phyloP scores from a whole-genome alignment of 2,888 invertebrate genomes.

The Oscheius onirici region DNA sequence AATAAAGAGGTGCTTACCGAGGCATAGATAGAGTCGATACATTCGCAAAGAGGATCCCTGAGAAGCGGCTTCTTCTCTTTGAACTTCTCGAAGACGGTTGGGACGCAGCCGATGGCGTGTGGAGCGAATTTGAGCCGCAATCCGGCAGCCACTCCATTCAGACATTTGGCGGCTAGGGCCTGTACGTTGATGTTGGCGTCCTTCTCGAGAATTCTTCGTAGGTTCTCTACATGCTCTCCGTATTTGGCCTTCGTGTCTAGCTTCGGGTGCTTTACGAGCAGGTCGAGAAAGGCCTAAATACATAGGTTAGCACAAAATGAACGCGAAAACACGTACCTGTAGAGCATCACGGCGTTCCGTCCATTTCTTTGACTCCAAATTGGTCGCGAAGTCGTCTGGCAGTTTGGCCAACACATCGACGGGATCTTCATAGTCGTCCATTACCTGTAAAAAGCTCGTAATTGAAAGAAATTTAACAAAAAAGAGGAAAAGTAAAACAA shows the following conservation, averaged over 20 bases:
- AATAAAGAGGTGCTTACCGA: conserved; percentile 76
- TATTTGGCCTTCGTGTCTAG: conserved; percentile 88
- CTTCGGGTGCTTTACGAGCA: conserved; percentile 78
- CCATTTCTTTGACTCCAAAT: conserved; percentile 95
- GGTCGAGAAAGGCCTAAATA: conserved; percentile 74
- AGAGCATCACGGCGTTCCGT: conserved; percentile 87
- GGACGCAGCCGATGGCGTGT: conserved; percentile 61
- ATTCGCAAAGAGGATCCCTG: conserved; percentile 85
- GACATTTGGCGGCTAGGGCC: conserved; percentile 84
- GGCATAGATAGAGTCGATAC: conserved; percentile 87
- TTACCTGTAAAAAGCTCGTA: conserved; percentile 16
- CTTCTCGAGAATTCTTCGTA: conserved; percentile 90
- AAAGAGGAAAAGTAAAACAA: neutral
- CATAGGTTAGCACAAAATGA: neutral
- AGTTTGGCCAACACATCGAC: conserved; percentile 91
- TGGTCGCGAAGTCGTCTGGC: conserved; percentile 94
- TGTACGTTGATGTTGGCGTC: conserved; percentile 94
- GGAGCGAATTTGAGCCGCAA: conserved; percentile 80
- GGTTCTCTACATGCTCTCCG: conserved; percentile 84
- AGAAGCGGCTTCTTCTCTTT: conserved; percentile 95
- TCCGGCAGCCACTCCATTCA: conserved; percentile 84
- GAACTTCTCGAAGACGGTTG: conserved; percentile 89
- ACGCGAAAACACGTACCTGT: conserved; percentile 71
- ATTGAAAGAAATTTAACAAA: no score
- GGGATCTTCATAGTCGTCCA: conserved; percentile 80